A percentile compares a stretch with the other conserved stretches of the same genome.
These are phyloP conservation scores for Pteropus rufus DNA, from an alignment of 2,797 vertebrate species.

Conservation along the genomic window DNA sequence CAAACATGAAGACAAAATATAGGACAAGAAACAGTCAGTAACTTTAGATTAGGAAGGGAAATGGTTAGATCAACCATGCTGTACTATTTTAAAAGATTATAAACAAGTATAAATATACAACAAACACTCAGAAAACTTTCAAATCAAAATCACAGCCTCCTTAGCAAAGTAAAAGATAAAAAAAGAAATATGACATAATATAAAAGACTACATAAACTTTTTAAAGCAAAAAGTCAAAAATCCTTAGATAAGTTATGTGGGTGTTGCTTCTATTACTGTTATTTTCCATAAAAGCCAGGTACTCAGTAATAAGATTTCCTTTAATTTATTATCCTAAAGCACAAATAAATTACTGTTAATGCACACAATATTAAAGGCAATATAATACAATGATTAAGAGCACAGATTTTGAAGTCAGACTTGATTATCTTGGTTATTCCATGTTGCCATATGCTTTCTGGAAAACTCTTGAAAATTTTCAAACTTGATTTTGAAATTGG, in stretches of 20 bases:
- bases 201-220: not conserved
- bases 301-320: not conserved
- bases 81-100: not conserved
- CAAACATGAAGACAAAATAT: not conserved
- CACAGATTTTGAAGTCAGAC: not conserved
- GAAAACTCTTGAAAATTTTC: not conserved
- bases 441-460: not conserved
- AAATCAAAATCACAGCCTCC: constrained; percentile 20
- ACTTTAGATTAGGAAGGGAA: not conserved
- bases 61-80: not conserved
- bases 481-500: not conserved
- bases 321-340: not conserved
- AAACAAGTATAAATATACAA: constrained; percentile 1
- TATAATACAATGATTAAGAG: not conserved
- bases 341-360: not conserved
- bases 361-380: not conserved
- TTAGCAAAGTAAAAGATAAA: not conserved
- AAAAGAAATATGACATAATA: not conserved
- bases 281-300: not conserved
- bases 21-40: not conserved
- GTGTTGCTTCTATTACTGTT: not conserved
- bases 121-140: not conserved
- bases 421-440: not conserved
- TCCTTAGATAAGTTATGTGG: not conserved
- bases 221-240: not conserved